Conservation (phyloP, 2,113 vertebrate genomes). For the Otolemur garnettii region DNA sequence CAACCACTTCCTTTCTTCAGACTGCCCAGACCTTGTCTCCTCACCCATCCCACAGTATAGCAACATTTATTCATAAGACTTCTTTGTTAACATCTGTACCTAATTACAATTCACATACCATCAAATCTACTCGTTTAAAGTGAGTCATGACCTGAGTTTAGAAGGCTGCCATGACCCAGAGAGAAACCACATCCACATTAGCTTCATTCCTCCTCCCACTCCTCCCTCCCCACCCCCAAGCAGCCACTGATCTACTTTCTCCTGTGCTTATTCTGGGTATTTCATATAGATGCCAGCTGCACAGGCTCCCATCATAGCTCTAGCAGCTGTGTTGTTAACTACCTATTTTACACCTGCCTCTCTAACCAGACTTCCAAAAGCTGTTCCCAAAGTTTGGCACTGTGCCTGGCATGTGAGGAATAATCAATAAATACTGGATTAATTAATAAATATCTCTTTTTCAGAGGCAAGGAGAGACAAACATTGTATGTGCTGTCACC, state of each 20-base stretch:
- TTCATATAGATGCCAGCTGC: not conserved
- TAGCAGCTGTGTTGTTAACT: not conserved
- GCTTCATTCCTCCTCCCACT: too few species aligned
- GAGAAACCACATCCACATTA: not conserved
- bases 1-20: not conserved
- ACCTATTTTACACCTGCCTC: not conserved
- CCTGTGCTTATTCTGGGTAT: too few species aligned
- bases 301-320: not conserved
- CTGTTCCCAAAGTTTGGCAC: not conserved
- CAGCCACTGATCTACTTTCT: not conserved
- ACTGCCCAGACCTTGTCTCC: too few species aligned
- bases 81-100: not conserved
- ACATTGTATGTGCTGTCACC: not conserved
- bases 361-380: not conserved
- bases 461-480: not conserved
- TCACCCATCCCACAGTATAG: fast-evolving
- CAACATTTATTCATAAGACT: not conserved
- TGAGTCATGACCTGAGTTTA: fast-evolving
- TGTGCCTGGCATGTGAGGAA: not conserved
- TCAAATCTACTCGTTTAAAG: not conserved
- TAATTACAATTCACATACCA: not conserved
- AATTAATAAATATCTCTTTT: not conserved
- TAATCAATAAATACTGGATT: not conserved
- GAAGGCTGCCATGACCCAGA: not conserved
- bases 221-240: fast-evolving